Conservation (phyloP, 2,888 invertebrate species). For the Stenodera caucasica region DNA sequence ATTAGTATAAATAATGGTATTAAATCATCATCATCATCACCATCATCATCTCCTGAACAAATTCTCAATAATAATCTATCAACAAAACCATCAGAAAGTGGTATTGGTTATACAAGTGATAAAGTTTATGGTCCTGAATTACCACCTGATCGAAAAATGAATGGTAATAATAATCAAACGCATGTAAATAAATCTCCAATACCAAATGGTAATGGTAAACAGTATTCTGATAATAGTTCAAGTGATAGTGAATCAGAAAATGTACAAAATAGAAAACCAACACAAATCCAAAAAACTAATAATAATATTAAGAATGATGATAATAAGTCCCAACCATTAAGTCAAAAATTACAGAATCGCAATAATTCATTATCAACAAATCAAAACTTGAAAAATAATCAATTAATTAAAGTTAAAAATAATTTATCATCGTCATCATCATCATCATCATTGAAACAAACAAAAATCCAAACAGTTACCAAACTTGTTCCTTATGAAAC, state of each 20-base stretch:
- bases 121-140: conserved; percentile 53
- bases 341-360: conserved; percentile 23
- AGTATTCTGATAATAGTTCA: conserved; percentile 22
- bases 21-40: no score
- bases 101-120: conserved; percentile 45
- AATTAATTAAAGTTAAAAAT: background rate
- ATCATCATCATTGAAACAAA: conserved; percentile 11
- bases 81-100: conserved; percentile 36
- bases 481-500: conserved; percentile 55
- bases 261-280: conserved; percentile 11
- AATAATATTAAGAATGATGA: conserved; percentile 25
- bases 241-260: conserved; percentile 37
- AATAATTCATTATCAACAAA: conserved; percentile 8
- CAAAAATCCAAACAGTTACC: conserved; percentile 29
- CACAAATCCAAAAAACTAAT: conserved; percentile 22
- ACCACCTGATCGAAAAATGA: conserved; percentile 38
- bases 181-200: conserved; percentile 8
- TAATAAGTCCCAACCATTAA: conserved; percentile 15
- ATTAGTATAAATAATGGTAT: conserved; percentile 9
- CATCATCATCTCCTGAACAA: conserved; percentile 12
- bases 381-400: background rate
- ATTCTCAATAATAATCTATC: conserved; percentile 3
- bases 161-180: conserved; percentile 9
- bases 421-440: background rate
- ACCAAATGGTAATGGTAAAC: conserved; percentile 10